phyloP scores from a whole-genome alignment of 2,113 vertebrate species.

The Pontoporia blainvillei region DNA sequence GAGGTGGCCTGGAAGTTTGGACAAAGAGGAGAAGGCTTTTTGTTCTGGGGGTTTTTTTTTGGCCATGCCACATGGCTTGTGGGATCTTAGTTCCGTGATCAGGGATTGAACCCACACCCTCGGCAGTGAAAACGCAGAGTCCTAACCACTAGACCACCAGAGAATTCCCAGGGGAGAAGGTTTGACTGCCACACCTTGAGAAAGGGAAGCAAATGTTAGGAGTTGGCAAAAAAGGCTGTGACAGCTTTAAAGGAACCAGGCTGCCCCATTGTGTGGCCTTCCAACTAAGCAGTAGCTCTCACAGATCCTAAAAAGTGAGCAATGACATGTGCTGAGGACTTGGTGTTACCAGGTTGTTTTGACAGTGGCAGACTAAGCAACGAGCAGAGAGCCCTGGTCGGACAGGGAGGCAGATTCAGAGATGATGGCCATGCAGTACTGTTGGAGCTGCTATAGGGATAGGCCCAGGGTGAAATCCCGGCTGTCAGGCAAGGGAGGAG shows the following conservation, averaged over 20 bases:
- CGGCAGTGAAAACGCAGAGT: background rate
- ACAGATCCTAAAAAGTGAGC: background rate
- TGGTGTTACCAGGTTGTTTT: background rate
- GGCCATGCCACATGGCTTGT: background rate
- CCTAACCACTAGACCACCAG: background rate
- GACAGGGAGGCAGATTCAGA: background rate
- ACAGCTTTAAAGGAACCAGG: background rate
- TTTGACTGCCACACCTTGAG: background rate
- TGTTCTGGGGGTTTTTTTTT: rapidly evolving
- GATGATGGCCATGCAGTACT: background rate
- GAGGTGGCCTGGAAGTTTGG: background rate
- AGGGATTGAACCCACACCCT: background rate
- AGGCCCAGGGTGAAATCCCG: background rate
- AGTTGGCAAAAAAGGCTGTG: background rate
- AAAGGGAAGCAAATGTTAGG: background rate
- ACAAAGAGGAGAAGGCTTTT: background rate
- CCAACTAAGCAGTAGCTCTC: background rate
- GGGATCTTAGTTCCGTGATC: background rate
- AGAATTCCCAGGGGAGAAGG: background rate
- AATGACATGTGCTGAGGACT: background rate
- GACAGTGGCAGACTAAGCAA: background rate
- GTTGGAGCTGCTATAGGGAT: background rate
- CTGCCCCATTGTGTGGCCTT: background rate
- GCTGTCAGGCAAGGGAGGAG: background rate
- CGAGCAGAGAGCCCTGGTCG: background rate